Percentiles rank a stretch among this genome's conserved stretches.
These are phyloP conservation scores for Datnioides undecimradiatus DNA, from an alignment of 2,113 vertebrate species.

Conservation along the genomic window DNA sequence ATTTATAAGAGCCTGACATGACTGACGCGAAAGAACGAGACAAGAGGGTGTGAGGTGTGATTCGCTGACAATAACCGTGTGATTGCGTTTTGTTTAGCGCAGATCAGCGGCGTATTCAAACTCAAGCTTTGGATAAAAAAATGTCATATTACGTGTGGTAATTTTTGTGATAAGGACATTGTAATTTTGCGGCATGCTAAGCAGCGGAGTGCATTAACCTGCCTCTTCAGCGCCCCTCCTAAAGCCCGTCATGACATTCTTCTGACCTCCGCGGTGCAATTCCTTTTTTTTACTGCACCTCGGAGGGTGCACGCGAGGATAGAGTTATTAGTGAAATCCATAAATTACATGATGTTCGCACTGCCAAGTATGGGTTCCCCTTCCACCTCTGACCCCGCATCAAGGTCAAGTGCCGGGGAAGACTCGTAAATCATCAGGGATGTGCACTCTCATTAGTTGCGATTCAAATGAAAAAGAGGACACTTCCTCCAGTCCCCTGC, in stretches of 20 bases:
- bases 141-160: not conserved
- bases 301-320: conserved; percentile 33
- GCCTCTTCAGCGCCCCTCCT: not conserved
- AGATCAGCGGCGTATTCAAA: not conserved
- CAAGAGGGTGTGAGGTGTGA: not conserved
- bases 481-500: not conserved
- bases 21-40: not conserved
- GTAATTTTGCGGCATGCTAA: not conserved
- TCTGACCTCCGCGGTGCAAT: conserved; percentile 21
- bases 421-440: conserved; percentile 38
- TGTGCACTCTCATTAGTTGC: conserved; percentile 41
- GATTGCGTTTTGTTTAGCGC: not conserved
- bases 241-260: conserved; percentile 24
- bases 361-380: not conserved
- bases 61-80: not conserved
- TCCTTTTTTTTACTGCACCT: conserved; percentile 51
- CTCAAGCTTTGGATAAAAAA: not conserved
- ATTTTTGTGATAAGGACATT: not conserved
- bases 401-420: conserved; percentile 39
- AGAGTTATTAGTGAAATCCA: conserved; percentile 46
- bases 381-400: conserved; percentile 39
- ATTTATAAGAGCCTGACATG: conserved; percentile 2
- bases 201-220: not conserved
- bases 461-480: conserved; percentile 56
- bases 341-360: conserved; percentile 47